phyloP scores from a whole-genome alignment of 2,888 invertebrate species.

The Drosophila affinis region DNA sequence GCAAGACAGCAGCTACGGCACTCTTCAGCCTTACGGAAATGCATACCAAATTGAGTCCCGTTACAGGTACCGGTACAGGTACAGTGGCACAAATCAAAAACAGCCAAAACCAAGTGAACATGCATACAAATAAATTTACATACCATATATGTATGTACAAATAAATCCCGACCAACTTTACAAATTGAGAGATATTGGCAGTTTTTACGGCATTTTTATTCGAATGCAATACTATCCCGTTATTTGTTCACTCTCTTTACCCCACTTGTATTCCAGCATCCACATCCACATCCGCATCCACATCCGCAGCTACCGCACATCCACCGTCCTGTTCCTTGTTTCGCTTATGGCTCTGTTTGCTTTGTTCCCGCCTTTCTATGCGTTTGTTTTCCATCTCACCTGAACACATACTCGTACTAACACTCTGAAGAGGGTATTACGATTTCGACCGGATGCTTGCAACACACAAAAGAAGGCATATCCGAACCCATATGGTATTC shows the following conservation, averaged over 20 bases:
- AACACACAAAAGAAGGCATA: background rate
- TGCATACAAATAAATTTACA: conserved; percentile 1
- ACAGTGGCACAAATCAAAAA: too few relatives aligned
- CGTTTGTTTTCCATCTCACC: conserved; percentile 41
- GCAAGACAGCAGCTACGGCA: background rate
- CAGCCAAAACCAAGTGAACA: background rate
- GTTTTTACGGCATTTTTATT: conserved; percentile 41
- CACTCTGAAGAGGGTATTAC: background rate
- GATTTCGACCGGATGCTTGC: background rate
- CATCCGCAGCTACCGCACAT: background rate
- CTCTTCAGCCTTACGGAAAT: background rate
- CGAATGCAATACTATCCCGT: conserved; percentile 36
- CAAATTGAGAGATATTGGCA: conserved; percentile 46
- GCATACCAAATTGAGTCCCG: background rate
- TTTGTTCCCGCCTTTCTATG: conserved; percentile 6
- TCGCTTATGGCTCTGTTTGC: conserved; percentile 2
- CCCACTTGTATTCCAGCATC: background rate
- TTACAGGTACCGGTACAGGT: background rate
- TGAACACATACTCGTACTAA: background rate
- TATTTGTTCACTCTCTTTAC: conserved; percentile 17
- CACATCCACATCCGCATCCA: background rate
- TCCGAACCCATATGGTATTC: too few relatives aligned
- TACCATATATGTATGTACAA: conserved; percentile 8
- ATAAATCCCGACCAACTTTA: conserved; percentile 26
- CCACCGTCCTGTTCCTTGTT: conserved; percentile 9